Conservation (phyloP, 2,888 invertebrate species). For the Desoria tigrina region DNA sequence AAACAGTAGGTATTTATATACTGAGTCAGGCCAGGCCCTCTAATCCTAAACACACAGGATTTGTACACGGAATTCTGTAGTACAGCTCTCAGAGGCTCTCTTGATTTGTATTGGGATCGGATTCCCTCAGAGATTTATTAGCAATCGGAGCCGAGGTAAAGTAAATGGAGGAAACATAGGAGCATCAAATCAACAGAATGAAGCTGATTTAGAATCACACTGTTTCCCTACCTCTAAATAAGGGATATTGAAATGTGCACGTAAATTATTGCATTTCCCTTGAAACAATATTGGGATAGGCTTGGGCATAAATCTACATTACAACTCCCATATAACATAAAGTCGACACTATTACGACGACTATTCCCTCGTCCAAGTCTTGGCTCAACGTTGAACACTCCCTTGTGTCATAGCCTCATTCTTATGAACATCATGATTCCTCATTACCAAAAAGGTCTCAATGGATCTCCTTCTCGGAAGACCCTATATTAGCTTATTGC, state of each 20-base stretch:
- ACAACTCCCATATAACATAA: slow-evolving; percentile 1
- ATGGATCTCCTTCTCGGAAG: too few species aligned
- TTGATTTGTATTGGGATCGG: slow-evolving; percentile 5
- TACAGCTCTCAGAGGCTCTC: too few species aligned
- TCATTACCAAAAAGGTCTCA: slow-evolving; percentile 17
- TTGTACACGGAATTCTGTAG: too few species aligned
- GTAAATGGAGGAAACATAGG: slow-evolving; percentile 22
- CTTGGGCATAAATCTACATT: slow-evolving; percentile 19
- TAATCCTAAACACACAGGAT: too few species aligned
- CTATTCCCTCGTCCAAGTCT: too few species aligned
- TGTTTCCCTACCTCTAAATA: background rate
- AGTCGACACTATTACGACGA: background rate
- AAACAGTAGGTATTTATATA: too few species aligned
- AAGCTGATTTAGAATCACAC: background rate
- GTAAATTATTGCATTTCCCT: slow-evolving; percentile 22
- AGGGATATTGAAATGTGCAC: slow-evolving; percentile 16
- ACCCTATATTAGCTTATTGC: too few species aligned
- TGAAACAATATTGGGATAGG: slow-evolving; percentile 10
- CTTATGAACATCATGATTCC: slow-evolving; percentile 22
- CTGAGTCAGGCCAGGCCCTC: too few species aligned
- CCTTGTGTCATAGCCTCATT: slow-evolving; percentile 11
- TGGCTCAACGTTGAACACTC: too few species aligned
- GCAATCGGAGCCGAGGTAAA: background rate
- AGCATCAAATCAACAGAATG: background rate
- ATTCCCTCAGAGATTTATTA: slow-evolving; percentile 22